These are phyloP conservation scores for Strigamia crassipes DNA, from an alignment of 2,888 invertebrate species.

Conservation along the genomic window DNA sequence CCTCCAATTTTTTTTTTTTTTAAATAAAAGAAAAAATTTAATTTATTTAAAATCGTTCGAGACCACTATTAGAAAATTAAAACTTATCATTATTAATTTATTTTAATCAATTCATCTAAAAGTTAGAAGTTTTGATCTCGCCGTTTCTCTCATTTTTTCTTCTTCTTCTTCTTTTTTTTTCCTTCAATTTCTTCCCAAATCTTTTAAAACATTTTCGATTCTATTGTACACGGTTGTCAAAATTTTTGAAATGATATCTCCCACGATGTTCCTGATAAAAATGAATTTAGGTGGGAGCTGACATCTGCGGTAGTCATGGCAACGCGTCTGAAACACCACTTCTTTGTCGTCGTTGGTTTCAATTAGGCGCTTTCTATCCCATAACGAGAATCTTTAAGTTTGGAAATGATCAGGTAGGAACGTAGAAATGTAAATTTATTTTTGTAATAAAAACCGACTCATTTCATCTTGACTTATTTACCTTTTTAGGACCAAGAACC, in stretches of 20 bases:
- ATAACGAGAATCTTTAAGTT: conserved; percentile 58
- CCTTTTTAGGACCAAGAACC: conserved; percentile 46
- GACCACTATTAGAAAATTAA: too few species aligned
- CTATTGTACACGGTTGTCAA: background rate
- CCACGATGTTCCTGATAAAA: background rate
- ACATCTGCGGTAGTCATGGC: conserved; percentile 55
- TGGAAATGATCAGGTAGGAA: conserved; percentile 47
- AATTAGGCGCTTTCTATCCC: conserved; percentile 62
- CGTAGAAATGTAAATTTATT: background rate
- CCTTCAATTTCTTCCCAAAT: background rate
- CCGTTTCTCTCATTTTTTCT: too few species aligned
- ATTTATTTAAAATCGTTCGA: too few species aligned
- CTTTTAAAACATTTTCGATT: background rate
- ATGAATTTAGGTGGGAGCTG: conserved; percentile 53
- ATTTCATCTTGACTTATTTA: conserved; percentile 14
- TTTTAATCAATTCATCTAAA: too few species aligned
- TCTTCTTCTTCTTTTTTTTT: too few species aligned
- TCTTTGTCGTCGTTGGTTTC: conserved; percentile 62
- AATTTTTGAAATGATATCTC: background rate
- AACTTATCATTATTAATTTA: too few species aligned
- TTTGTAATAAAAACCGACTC: background rate
- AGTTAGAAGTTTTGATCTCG: too few species aligned
- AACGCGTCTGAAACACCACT: conserved; percentile 57
- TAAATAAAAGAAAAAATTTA: background rate
- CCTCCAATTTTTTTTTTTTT: too few species aligned